A percentile compares a stretch with the other conserved stretches of the same genome.
These are phyloP conservation scores for Chironomus tentans DNA, from an alignment of 2,888 invertebrate species.

Conservation along the genomic window DNA sequence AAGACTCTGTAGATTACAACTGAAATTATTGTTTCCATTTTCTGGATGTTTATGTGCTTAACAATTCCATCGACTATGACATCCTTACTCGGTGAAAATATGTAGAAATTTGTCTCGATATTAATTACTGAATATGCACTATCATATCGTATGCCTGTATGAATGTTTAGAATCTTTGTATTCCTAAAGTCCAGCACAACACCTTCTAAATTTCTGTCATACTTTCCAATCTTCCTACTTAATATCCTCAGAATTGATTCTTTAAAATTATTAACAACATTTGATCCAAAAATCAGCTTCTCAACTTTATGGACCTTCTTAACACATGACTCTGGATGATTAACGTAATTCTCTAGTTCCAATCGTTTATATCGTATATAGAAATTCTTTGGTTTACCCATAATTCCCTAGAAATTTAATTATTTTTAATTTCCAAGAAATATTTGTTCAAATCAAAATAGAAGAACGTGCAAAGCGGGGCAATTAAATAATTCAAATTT, in stretches of 20 bases:
- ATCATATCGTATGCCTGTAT: constrained; percentile 47
- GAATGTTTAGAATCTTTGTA: constrained; percentile 45
- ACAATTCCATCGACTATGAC: constrained; percentile 49
- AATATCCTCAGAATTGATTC: constrained; percentile 41
- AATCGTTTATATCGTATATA: constrained; percentile 39
- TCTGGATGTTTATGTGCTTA: constrained; percentile 44
- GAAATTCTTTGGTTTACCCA: constrained; percentile 28
- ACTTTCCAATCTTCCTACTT: constrained; percentile 44
- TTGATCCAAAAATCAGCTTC: constrained; percentile 48
- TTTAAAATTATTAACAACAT: constrained; percentile 44
- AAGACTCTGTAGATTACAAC: constrained; percentile 55
- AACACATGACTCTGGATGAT: constrained; percentile 46
- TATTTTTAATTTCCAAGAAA: neutral
- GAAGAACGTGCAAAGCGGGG: neutral
- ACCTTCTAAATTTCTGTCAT: constrained; percentile 47
- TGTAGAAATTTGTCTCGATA: constrained; percentile 52
- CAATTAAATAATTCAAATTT: neutral
- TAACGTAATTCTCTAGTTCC: constrained; percentile 44
- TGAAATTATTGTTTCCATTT: constrained; percentile 48
- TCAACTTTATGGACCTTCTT: constrained; percentile 40
- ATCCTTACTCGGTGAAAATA: constrained; percentile 52
- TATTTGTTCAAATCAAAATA: neutral
- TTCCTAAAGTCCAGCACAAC: constrained; percentile 53
- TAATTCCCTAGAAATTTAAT: neutral
- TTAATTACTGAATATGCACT: constrained; percentile 50